phyloP scores from a whole-genome alignment of 2,797 vertebrate genomes.

The Melanotaenia pygmaea region DNA sequence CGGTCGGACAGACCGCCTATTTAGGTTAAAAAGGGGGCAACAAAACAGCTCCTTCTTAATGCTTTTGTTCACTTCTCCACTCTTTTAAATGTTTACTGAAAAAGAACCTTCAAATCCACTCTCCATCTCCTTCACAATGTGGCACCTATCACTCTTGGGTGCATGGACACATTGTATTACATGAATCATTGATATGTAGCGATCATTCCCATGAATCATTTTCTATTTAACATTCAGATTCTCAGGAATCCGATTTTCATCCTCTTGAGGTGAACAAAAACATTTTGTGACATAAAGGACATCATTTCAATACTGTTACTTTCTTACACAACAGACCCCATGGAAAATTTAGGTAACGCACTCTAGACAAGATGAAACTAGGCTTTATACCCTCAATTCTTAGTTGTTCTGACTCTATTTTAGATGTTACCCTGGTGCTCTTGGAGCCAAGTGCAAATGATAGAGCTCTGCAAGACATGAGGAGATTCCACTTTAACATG shows the following conservation, averaged over 20 bases:
- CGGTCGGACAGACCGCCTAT: conserved; percentile 85
- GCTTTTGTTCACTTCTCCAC: conserved; percentile 82
- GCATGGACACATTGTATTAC: conserved; percentile 76
- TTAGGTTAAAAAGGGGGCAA: conserved; percentile 86
- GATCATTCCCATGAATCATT: conserved; percentile 81
- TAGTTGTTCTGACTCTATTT: conserved; percentile 10
- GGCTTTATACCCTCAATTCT: conserved; percentile 12
- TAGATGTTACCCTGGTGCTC: conserved; percentile 15
- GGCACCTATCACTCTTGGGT: conserved; percentile 82
- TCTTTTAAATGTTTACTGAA: conserved; percentile 88
- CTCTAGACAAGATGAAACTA: conserved; percentile 16
- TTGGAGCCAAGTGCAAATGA: conserved; percentile 43
- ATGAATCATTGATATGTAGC: conserved; percentile 77
- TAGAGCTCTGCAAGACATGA: conserved; percentile 48
- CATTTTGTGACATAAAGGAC: conserved; percentile 59
- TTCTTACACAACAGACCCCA: conserved; percentile 35
- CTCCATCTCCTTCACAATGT: conserved; percentile 81
- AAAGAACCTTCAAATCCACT: conserved; percentile 86
- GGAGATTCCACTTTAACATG: conserved; percentile 57
- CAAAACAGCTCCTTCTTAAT: conserved; percentile 88
- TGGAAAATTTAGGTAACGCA: conserved; percentile 21
- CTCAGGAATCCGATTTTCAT: conserved; percentile 74
- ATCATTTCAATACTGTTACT: conserved; percentile 55
- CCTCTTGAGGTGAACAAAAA: conserved; percentile 76
- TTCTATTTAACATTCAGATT: conserved; percentile 79